A percentile compares a stretch with the other conserved stretches of the same genome.
These are phyloP conservation scores for Phylloscopus whistleri DNA, from an alignment of 2,113 vertebrate species.

Conservation along the genomic window DNA sequence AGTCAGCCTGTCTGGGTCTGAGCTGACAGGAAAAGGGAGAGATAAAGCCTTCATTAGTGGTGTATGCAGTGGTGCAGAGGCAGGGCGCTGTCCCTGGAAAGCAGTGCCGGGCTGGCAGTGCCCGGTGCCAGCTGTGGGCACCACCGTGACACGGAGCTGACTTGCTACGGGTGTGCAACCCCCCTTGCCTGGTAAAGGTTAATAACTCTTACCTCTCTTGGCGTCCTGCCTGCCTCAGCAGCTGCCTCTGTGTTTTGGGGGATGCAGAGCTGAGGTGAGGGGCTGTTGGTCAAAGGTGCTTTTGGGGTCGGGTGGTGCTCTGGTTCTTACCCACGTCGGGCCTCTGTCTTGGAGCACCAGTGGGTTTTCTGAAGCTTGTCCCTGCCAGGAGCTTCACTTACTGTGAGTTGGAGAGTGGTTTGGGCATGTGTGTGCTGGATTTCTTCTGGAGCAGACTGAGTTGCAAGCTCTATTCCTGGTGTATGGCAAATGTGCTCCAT, in stretches of 20 bases:
- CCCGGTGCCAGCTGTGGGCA: conserved; percentile 21
- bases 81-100: conserved; percentile 54
- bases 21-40: conserved; percentile 70
- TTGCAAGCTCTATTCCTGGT: not conserved
- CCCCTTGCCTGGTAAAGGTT: not conserved
- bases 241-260: not conserved
- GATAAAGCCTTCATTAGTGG: conserved; percentile 71
- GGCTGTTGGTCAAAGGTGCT: accelerated
- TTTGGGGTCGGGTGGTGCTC: accelerated
- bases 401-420: not conserved
- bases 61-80: conserved; percentile 32
- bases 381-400: accelerated
- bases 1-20: conserved; percentile 74
- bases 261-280: not conserved
- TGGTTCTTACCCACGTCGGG: accelerated
- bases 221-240: not conserved
- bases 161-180: accelerated
- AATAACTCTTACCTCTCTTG: not conserved
- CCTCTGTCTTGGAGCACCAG: not conserved
- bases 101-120: conserved; percentile 18
- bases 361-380: not conserved
- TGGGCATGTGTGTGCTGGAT: not conserved
- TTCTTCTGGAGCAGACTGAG: not conserved
- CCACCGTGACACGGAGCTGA: accelerated
- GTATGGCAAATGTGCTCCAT: not conserved